Conservation (phyloP, 1,140 invertebrate genomes). For the Eumaeus atala region DNA sequence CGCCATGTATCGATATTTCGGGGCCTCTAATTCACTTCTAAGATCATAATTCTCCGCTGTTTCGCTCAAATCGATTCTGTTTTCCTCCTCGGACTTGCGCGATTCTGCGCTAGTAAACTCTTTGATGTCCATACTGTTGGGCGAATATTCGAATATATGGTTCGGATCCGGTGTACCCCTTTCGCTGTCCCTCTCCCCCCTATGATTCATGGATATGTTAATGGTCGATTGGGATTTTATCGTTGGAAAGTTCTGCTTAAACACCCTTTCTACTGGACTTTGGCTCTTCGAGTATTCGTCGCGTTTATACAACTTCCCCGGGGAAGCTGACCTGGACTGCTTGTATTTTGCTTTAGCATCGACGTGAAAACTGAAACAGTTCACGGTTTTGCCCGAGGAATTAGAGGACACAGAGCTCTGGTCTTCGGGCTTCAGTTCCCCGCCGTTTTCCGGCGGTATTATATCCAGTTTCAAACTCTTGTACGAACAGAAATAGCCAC, state of each 20-base stretch:
- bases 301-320: constrained; percentile 48
- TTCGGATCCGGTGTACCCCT: constrained; percentile 39
- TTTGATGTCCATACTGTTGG: constrained; percentile 59
- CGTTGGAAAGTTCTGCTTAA: constrained; percentile 57
- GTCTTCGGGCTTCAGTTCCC: constrained; percentile 30
- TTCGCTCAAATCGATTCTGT: constrained; percentile 68
- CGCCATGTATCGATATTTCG: constrained; percentile 57
- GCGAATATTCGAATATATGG: constrained; percentile 68
- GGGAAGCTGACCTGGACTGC: constrained; percentile 59
- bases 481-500: constrained; percentile 86
- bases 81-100: constrained; percentile 54
- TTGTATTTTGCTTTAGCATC: constrained; percentile 35
- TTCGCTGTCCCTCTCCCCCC: constrained; percentile 39
- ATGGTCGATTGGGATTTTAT: constrained; percentile 47
- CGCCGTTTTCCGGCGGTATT: constrained; percentile 59
- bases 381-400: constrained; percentile 49
- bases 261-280: constrained; percentile 56
- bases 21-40: constrained; percentile 48
- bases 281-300: constrained; percentile 67
- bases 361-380: constrained; percentile 2
- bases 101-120: constrained; percentile 54
- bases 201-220: constrained; percentile 40
- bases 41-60: constrained; percentile 68
- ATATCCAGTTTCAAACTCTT: constrained; percentile 74
- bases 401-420: constrained; percentile 52